Percentiles rank a stretch among this genome's conserved stretches.
These are phyloP conservation scores for Strigamia maritima DNA, from an alignment of 2,888 invertebrate genomes.

Conservation along the genomic window DNA sequence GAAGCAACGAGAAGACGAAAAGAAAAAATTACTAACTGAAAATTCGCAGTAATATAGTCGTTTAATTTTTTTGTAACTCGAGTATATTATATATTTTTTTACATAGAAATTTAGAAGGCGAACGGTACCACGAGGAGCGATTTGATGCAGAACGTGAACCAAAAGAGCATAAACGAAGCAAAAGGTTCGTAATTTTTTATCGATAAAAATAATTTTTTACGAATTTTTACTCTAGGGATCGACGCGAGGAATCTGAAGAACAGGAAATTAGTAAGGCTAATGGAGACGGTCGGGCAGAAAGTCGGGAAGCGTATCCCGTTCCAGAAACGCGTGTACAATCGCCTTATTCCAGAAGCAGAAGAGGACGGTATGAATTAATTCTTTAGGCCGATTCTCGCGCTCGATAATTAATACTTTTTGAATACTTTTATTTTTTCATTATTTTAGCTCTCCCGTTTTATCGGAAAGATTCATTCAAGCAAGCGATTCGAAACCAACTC, in stretches of 20 bases:
- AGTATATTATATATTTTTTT: background rate
- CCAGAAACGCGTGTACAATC: background rate
- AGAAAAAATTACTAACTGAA: slow-evolving; percentile 12
- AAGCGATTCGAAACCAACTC: background rate
- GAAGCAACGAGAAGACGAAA: slow-evolving; percentile 38
- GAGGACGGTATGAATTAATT: background rate
- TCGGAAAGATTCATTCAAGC: background rate
- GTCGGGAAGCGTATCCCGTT: background rate
- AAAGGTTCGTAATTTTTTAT: background rate
- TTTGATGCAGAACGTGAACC: background rate
- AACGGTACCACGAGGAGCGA: background rate
- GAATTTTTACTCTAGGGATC: background rate
- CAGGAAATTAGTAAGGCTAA: background rate
- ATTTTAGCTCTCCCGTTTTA: slow-evolving; percentile 10
- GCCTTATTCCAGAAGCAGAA: background rate
- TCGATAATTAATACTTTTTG: background rate
- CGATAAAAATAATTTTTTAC: background rate
- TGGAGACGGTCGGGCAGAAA: background rate
- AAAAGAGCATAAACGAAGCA: slow-evolving; percentile 5
- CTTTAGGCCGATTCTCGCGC: no score
- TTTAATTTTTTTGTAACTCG: background rate
- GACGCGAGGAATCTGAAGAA: background rate
- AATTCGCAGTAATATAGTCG: background rate
- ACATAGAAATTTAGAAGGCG: background rate
- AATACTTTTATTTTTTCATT: background rate